These are phyloP conservation scores for Emys orbicularis DNA, from an alignment of 2,797 vertebrate species.

Conservation along the genomic window DNA sequence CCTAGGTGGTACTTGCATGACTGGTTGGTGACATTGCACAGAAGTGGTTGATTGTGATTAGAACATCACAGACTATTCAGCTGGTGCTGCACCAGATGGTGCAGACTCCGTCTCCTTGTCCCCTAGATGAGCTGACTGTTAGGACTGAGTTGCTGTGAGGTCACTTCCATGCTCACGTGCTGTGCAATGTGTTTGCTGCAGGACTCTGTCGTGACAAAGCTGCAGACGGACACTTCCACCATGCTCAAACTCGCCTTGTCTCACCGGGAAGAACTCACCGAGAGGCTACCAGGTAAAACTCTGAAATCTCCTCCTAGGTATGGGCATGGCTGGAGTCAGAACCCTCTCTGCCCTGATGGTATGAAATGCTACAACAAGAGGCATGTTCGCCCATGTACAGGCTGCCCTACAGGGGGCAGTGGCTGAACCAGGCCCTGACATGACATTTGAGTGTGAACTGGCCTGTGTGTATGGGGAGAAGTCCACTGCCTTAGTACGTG, in stretches of 20 bases:
- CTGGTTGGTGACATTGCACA: not conserved
- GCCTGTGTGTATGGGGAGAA: not conserved
- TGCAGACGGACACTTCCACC: conserved; percentile 24
- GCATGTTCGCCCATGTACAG: not conserved
- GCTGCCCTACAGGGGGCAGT: too few species aligned
- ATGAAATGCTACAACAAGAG: not conserved
- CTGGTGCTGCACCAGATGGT: too few species aligned
- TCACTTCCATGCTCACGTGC: rapidly evolving
- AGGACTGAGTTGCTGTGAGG: not conserved
- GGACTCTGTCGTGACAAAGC: not conserved
- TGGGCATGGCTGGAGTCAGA: rapidly evolving
- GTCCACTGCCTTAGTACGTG: not conserved
- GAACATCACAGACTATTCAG: too few species aligned
- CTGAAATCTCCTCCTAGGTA: not conserved
- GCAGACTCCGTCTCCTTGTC: too few species aligned
- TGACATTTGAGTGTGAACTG: not conserved
- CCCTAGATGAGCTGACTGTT: too few species aligned
- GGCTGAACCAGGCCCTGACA: not conserved
- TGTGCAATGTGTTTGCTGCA: not conserved
- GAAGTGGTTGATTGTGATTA: not conserved
- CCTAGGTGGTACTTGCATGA: not conserved
- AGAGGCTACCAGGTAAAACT: conserved; percentile 44
- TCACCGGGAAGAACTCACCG: not conserved
- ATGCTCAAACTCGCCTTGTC: conserved; percentile 33
- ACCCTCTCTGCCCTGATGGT: not conserved